Percentiles rank a stretch among this genome's conserved stretches.
These are phyloP conservation scores for Micropterix aruncella DNA, from an alignment of 2,888 invertebrate species.

Conservation along the genomic window DNA sequence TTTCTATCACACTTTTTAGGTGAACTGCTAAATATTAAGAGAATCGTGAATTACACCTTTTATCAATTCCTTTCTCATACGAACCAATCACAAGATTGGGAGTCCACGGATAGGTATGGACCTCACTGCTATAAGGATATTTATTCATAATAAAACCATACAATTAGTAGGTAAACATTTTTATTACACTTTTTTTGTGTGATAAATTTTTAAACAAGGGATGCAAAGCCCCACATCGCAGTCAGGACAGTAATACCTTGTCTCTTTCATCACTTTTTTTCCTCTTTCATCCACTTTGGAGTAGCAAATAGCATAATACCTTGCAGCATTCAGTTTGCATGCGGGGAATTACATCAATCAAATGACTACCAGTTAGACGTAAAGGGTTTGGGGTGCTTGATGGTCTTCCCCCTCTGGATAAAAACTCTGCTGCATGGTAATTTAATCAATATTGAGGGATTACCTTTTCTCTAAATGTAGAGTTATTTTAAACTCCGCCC, in stretches of 20 bases:
- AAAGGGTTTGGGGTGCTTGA: constrained; percentile 5
- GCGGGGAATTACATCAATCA: constrained; percentile 5
- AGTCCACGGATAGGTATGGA: too few relatives aligned
- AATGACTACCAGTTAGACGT: constrained; percentile 7
- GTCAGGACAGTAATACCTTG: constrained; percentile 7
- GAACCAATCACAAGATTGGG: too few relatives aligned
- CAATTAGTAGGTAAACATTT: too few relatives aligned
- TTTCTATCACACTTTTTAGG: too few relatives aligned
- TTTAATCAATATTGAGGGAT: constrained; percentile 3
- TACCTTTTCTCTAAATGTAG: constrained; percentile 4
- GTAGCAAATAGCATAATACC: constrained; percentile 6
- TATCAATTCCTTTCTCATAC: too few relatives aligned
- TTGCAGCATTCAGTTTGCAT: constrained; percentile 5
- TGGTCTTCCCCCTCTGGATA: constrained; percentile 6
- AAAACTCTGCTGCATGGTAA: constrained; percentile 3
- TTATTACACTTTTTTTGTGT: constrained; percentile 5
- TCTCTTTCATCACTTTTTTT: constrained; percentile 7
- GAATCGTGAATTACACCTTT: too few relatives aligned
- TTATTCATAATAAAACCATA: too few relatives aligned
- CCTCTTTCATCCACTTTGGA: constrained; percentile 5
- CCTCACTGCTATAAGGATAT: too few relatives aligned
- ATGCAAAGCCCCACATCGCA: constrained; percentile 8
- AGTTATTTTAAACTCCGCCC: constrained; percentile 3
- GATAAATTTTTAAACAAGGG: constrained; percentile 8
- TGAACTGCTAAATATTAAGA: too few relatives aligned